Base-by-base conservation (phyloP, 2,797 vertebrate genomes). In the Eulemur rubriventer region DNA sequence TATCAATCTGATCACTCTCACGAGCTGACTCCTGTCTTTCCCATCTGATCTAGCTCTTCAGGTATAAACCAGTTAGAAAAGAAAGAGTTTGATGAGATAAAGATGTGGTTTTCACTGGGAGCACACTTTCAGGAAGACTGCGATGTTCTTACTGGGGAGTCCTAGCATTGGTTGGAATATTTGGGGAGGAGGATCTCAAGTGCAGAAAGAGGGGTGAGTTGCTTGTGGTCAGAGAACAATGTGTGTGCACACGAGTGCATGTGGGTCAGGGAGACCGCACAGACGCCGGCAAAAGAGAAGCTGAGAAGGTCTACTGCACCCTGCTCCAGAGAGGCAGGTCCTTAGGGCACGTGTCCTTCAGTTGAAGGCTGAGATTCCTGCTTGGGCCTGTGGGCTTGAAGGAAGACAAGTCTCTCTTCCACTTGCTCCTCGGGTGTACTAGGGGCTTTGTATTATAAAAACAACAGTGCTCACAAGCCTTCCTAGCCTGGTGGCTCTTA, bases 11-110 rank as follows among this genome's bases (percentile, higher is more conserved):
- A 59, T 90, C 12, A 70, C 35, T 76, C 30, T 57, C 76, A 72
- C 72, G 61, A 91, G 78, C 10, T 46, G 41, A 24, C n/a, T 88
- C 55, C 38, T n/a, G 6, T 78, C 70, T 65, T 85, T 93, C 30
- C 85, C 38, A 41, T 48, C 26, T 46, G 72, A 76, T 52, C 67
- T 69, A 50, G 43, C 10, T 41, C 38, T 92, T 89, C 14, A 12
- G 12, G 12, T 41, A 55, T 35, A 83, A 72, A 84, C 17, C 26
- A 75, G 57, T 90, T n/a, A 80, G 41, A 80, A 69, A 91, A 92
- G 9, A 92, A 89, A 70, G 14, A 78, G 6, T 85, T 48, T 73
- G 65, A 52, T 94, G 52, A 72, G 59, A n/a, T 16, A 16, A 75
- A 76, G 24, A 38, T 70, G 28, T 57, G 46, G 6, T 50, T 93